Evolutionary conservation across 2,888 invertebrate species (phyloP), one percentile per base, ranked within the genome.

Genomic region (Cephus nigrinus): DNA sequence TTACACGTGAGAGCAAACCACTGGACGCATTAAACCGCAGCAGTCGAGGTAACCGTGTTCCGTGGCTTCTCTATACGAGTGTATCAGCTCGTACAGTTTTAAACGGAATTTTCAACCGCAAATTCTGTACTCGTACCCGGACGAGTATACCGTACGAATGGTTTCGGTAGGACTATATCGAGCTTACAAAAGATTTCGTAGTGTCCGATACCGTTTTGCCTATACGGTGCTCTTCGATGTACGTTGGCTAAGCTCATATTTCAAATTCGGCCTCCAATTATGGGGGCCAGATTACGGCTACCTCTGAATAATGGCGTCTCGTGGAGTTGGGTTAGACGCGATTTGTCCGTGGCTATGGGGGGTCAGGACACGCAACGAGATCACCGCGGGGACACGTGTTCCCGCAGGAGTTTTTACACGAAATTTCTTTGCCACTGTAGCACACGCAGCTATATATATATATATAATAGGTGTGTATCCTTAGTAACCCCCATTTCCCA

Each of bases 291-390:
- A 83, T 82, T 81, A 71, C 82, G 78, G 78, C 78, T 75, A 75
- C 82, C 79, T 80, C 78, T 80, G 81, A 84, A 85, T 84, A 85
- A 86, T 71, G 71, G 82, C 80, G 79, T 71, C 76, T 75, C 73
- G 68, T 23, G 77, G 68, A 74, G 68, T 55, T 73, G 77, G 68
- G 68, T 74, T 68, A 74, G 73, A 35, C 74, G 74, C 79, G 82
- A 86, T 85, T 82, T 81, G 78, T 81, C 81, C 75, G 73, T 32
- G 77, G 79, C 84, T 81, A 33, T 79, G 80, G 85, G 85, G 81
- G 85, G 82, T 80, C 83, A 79, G 80, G 80, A 74, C 69, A 76
- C 71, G 71, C 73, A 79, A 76, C 74, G 75, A 75, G 68, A 72
- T 69, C 69, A 34, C 68, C 55, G 15, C 30, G 33, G 78, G 76